Base-by-base conservation (phyloP, 1,140 invertebrate genomes). In the Carposina sasakii region DNA sequence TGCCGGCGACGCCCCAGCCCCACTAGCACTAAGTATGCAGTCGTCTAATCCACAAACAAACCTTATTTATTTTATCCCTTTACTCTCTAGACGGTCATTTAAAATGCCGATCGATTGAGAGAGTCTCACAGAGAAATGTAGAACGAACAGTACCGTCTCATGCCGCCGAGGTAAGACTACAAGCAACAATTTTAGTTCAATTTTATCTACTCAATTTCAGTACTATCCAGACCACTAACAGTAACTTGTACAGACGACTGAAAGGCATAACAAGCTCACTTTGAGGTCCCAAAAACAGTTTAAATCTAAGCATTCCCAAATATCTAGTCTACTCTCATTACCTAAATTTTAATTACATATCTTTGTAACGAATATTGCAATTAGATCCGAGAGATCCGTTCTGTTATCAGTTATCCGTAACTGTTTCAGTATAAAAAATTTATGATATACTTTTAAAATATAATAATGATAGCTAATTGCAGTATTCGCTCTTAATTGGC, bases 41-140 rank as follows among this genome's bases (percentile, higher is more conserved):
- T 53, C 63, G 53, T 66, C 72, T 82, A 84, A 81, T 84, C 73
- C 76, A 71, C 72, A 81, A 72, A 78, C 75, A 81, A 82, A 85
- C 77, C 78, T 85, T 85, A 82, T 86, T 86, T 86, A 85, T 86
- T 83, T 86, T 86, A 73, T 86, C 84, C 85, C 82, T 86, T 86
- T 85, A 85, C 85, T 85, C 85, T 86, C 85, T 86, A 86, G 85
- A 86, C 85, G 85, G 85, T 85, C 78, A 86, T 84, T 86, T 86
- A 86, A 83, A 67, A 85, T 86, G 85, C 85, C 85, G 84, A 85
- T 86, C 81, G 83, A 81, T 63, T 72, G 76, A 81, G 81, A 81
- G 79, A 76, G 65, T 85, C 76, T 83, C 78, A 85, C 75, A 85
- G 78, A 83, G 79, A 84, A 76, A 82, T 85, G 83, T 86, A 86